phyloP scores from a whole-genome alignment of 2,113 vertebrate genomes.

The Casuarius casuarius region DNA sequence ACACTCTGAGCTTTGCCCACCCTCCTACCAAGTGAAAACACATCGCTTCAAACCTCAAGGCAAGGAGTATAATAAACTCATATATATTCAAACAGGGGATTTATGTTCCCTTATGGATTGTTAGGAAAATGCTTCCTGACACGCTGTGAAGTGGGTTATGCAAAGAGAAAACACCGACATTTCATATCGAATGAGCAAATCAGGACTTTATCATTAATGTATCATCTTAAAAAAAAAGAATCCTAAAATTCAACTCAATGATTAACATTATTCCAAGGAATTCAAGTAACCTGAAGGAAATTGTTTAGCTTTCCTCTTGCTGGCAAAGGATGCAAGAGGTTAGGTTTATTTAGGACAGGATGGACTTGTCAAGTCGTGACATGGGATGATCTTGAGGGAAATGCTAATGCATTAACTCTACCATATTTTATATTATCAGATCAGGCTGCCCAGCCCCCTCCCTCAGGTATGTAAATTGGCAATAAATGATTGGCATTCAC shows the following conservation, averaged over 20 bases:
- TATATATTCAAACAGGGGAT: conserved; percentile 4
- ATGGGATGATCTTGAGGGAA: conserved; percentile 53
- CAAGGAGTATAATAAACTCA: conserved; percentile 19
- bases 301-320: conserved; percentile 42
- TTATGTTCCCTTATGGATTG: not conserved
- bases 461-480: conserved; percentile 61
- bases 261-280: conserved; percentile 18
- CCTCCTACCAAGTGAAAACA: not conserved
- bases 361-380: conserved; percentile 34
- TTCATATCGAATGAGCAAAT: conserved; percentile 16
- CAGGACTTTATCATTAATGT: not conserved
- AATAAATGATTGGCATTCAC: conserved; percentile 75
- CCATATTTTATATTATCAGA: conserved; percentile 34
- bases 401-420: conserved; percentile 38
- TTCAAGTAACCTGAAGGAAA: conserved; percentile 45
- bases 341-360: conserved; percentile 66
- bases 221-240: conserved; percentile 28
- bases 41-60: conserved; percentile 42
- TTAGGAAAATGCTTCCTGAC: conserved; percentile 31
- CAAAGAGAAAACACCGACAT: conserved; percentile 21
- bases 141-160: conserved; percentile 6
- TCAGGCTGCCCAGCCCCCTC: not conserved
- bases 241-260: not conserved
- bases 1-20: not conserved
- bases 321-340: conserved; percentile 45